A percentile compares a stretch with the other conserved stretches of the same genome.
Conservation (phyloP, 2,888 invertebrate genomes). For the Drosophila helvetica region DNA sequence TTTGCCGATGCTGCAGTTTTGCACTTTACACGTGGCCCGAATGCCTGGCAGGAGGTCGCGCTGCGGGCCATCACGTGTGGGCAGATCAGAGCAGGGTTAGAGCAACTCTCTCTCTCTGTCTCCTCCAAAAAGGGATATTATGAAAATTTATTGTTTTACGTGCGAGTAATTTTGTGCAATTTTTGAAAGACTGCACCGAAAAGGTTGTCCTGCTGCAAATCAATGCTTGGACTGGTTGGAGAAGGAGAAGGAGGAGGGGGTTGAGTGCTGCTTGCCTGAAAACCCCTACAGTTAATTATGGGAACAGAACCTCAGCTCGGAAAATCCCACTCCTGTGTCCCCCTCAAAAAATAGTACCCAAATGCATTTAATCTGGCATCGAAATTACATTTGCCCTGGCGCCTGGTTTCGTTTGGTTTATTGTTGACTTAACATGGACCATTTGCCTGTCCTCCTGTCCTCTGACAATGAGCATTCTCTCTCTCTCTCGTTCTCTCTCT, state of each 20-base stretch:
- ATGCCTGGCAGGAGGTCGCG: not conserved
- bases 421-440: slow-evolving; percentile 44
- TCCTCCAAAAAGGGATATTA: slow-evolving; percentile 44
- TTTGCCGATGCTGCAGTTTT: slow-evolving; percentile 69
- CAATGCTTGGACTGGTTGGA: not conserved
- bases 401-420: slow-evolving; percentile 26
- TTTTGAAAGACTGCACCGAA: slow-evolving; percentile 15
- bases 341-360: not conserved
- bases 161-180: slow-evolving; percentile 51
- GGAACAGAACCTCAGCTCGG: no score
- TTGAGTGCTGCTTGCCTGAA: no score
- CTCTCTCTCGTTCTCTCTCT: not conserved
- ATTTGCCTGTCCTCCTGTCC: slow-evolving; percentile 5
- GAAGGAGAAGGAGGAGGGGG: not conserved
- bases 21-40: slow-evolving; percentile 51
- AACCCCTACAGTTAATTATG: not conserved
- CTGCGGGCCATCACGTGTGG: slow-evolving; percentile 14
- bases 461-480: slow-evolving; percentile 23
- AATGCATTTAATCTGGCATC: slow-evolving; percentile 17
- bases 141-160: slow-evolving; percentile 70
- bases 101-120: slow-evolving; percentile 4
- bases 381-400: slow-evolving; percentile 26
- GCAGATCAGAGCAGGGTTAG: not conserved
- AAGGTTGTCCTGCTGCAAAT: slow-evolving; percentile 4
- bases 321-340: not conserved